These are phyloP conservation scores for Nothobranchius kuhntae DNA, from an alignment of 2,113 vertebrate genomes.

Conservation along the genomic window DNA sequence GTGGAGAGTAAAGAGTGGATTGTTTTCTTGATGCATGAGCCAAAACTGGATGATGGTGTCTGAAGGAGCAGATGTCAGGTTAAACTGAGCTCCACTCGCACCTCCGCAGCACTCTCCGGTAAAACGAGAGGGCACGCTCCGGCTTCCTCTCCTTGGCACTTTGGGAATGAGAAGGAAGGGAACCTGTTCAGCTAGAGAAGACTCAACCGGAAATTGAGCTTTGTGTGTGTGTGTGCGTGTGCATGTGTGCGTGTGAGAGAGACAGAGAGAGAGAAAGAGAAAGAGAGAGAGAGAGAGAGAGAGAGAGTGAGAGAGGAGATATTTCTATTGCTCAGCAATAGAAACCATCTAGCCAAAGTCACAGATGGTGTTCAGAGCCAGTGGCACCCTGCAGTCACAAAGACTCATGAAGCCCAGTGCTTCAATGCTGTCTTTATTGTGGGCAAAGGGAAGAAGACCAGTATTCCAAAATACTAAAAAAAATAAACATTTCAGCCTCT, in stretches of 20 bases:
- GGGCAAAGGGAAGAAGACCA: too few relatives aligned
- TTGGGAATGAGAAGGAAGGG: constrained; percentile 1
- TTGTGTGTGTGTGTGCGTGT: constrained; percentile 1
- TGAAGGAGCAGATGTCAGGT: constrained; percentile 39
- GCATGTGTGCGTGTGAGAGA: too few relatives aligned
- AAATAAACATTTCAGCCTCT: too few relatives aligned
- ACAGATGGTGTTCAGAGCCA: constrained; percentile 65
- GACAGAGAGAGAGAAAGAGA: too few relatives aligned
- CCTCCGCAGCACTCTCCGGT: constrained; percentile 10
- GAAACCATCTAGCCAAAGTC: constrained; percentile 55
- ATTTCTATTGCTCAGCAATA: constrained; percentile 21
- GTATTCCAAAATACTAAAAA: too few relatives aligned
- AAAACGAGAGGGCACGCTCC: constrained; percentile 34
- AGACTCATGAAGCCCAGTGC: constrained; percentile 40
- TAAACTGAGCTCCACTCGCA: constrained; percentile 47
- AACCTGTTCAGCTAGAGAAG: constrained; percentile 39
- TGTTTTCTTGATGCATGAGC: neutral
- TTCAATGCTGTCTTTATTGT: constrained; percentile 30
- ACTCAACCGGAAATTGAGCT: constrained; percentile 38
- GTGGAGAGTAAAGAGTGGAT: constrained; percentile 7
- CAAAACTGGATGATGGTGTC: constrained; percentile 17
- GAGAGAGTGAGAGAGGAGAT: too few relatives aligned
- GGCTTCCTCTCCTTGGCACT: constrained; percentile 27
- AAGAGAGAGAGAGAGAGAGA: too few relatives aligned
- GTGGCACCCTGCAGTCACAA: constrained; percentile 51